Conservation (phyloP, 2,888 invertebrate genomes). For the Therioaphis trifolii region DNA sequence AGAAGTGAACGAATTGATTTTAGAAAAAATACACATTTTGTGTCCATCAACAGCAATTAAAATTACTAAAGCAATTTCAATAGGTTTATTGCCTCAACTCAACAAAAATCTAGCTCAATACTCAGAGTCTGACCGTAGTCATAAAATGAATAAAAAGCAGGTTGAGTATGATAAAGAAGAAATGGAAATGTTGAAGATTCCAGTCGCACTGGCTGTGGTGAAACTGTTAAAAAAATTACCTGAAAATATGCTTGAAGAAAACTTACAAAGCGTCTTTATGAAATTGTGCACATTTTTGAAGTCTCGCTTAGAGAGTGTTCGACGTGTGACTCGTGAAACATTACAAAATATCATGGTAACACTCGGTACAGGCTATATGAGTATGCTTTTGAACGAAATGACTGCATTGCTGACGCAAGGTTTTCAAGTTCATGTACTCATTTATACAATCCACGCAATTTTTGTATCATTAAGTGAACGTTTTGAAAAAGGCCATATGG, state of each 20-base stretch:
- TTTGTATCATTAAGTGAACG: conserved; percentile 78
- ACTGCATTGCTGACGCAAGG: conserved; percentile 84
- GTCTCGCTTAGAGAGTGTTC: conserved; percentile 87
- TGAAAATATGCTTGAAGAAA: conserved; percentile 77
- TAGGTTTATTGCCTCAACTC: conserved; percentile 82
- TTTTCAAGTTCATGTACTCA: conserved; percentile 93
- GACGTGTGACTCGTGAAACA: conserved; percentile 87
- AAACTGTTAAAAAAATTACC: conserved; percentile 91
- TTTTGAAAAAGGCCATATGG: conserved; percentile 83
- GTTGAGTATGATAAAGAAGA: conserved; percentile 82
- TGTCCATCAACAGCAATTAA: conserved; percentile 80
- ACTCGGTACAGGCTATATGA: conserved; percentile 85
- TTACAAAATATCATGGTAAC: conserved; percentile 89
- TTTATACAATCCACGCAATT: conserved; percentile 87
- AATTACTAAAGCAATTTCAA: conserved; percentile 79
- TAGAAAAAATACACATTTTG: conserved; percentile 72
- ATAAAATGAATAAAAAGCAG: conserved; percentile 81
- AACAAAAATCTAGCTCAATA: conserved; percentile 76
- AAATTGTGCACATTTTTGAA: conserved; percentile 91
- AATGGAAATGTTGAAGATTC: conserved; percentile 89
- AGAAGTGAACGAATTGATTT: conserved; percentile 69
- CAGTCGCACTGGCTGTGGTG: conserved; percentile 91
- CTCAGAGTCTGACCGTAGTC: conserved; percentile 71
- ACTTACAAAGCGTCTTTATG: conserved; percentile 85
- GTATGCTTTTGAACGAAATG: conserved; percentile 83